Evolutionary conservation across 2,888 invertebrate genomes (phyloP).

Genomic region (Marasmarcha lunaedactyla): DNA sequence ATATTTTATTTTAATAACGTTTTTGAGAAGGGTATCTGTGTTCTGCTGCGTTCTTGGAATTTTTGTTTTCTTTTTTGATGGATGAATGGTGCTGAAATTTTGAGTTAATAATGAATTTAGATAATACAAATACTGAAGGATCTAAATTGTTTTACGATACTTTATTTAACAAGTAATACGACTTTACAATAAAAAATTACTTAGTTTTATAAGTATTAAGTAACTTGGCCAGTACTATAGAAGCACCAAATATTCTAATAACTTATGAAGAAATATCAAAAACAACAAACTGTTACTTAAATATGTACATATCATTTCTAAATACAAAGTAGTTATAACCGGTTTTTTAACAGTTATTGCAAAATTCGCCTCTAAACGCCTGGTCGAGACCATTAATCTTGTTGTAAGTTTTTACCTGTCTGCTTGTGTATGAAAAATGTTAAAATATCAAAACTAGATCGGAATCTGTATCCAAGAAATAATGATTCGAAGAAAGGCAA

Average conservation of each 20-base stretch:
- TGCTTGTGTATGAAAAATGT: slow-evolving; percentile 41
- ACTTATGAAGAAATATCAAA: too few species aligned
- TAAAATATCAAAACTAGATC: slow-evolving; percentile 24
- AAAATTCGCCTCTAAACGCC: slow-evolving; percentile 41
- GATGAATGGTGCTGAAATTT: too few species aligned
- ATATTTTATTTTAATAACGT: not conserved
- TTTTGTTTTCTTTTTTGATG: not conserved
- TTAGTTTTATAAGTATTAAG: too few species aligned
- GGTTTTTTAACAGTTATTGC: slow-evolving; percentile 33
- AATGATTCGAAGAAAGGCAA: slow-evolving; percentile 1
- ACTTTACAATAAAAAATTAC: too few species aligned
- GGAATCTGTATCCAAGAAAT: not conserved
- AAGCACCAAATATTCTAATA: too few species aligned
- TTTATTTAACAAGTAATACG: too few species aligned
- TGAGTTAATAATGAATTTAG: too few species aligned
- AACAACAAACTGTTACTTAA: too few species aligned
- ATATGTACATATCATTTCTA: too few species aligned
- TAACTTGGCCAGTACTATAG: too few species aligned
- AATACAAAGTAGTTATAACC: slow-evolving; percentile 24
- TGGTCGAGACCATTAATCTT: slow-evolving; percentile 48
- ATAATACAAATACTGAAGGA: too few species aligned
- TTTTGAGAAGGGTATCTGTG: not conserved
- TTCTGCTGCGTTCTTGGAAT: not conserved
- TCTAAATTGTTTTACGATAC: too few species aligned
- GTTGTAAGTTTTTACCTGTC: slow-evolving; percentile 45